Conservation (phyloP, 2,888 invertebrate genomes). For the Drosophila cyrtoloma region DNA sequence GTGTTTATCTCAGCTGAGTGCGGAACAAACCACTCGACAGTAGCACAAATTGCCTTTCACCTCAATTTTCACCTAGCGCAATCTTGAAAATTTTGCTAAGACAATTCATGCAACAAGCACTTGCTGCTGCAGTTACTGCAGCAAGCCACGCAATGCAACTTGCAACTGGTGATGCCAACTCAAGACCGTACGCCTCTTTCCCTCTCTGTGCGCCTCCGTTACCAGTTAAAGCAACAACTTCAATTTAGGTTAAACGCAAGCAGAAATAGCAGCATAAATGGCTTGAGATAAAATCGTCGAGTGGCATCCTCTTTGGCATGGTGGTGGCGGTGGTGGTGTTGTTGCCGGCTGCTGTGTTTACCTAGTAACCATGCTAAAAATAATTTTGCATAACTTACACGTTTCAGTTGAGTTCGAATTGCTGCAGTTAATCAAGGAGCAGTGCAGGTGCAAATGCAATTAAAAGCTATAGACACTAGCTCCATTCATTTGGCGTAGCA, state of each 20-base stretch:
- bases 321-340: neutral
- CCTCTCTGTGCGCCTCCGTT: neutral
- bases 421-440: slow-evolving; percentile 54
- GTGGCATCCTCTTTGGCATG: slow-evolving; percentile 18
- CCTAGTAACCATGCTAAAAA: slow-evolving; percentile 9
- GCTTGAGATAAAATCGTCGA: slow-evolving; percentile 28
- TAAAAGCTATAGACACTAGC: slow-evolving; percentile 20
- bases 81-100: slow-evolving; percentile 30
- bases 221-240: slow-evolving; percentile 35
- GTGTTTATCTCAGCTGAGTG: slow-evolving; percentile 30
- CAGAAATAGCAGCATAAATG: slow-evolving; percentile 28
- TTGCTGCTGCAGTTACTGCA: slow-evolving; percentile 44
- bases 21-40: slow-evolving; percentile 51
- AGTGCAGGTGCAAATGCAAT: slow-evolving; percentile 55
- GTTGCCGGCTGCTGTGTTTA: neutral
- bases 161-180: slow-evolving; percentile 6
- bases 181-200: neutral
- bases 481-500: neutral
- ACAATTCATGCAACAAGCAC: slow-evolving; percentile 36
- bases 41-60: slow-evolving; percentile 64
- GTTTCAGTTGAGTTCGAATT: slow-evolving; percentile 42
- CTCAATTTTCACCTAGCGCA: slow-evolving; percentile 60
- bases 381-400: slow-evolving; percentile 52
- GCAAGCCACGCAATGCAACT: slow-evolving; percentile 50
- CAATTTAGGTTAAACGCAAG: slow-evolving; percentile 63